phyloP scores from a whole-genome alignment of 2,113 vertebrate species.

The Cyprinodon brontotheroides region DNA sequence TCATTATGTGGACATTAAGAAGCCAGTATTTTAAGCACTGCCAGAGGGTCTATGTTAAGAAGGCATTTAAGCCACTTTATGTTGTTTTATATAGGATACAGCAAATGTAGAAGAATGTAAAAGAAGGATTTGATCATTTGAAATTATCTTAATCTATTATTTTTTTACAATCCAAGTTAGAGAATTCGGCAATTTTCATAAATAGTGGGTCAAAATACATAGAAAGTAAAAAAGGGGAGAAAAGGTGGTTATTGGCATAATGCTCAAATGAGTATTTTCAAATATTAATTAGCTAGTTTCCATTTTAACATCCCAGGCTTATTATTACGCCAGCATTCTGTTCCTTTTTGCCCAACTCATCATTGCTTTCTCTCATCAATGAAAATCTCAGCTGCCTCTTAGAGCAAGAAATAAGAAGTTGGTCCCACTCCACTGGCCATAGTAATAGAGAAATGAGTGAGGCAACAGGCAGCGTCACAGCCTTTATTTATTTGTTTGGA shows the following conservation, averaged over 20 bases:
- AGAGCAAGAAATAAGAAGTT: constrained; percentile 70
- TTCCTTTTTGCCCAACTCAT: constrained; percentile 12
- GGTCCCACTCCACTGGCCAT: constrained; percentile 73
- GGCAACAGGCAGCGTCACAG: constrained; percentile 65
- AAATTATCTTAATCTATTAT: no score
- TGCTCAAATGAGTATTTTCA: not conserved
- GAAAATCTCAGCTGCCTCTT: constrained; percentile 68
- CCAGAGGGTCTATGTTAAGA: constrained; percentile 29
- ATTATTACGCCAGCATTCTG: not conserved
- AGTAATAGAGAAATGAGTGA: constrained; percentile 75
- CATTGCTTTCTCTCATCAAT: constrained; percentile 48
- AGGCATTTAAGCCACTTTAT: constrained; percentile 26
- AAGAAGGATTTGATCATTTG: constrained; percentile 19
- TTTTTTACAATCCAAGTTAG: no score
- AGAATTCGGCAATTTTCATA: no score
- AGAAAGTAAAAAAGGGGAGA: not conserved
- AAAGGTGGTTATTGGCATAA: not conserved
- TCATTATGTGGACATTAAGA: constrained; percentile 23
- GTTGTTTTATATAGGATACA: constrained; percentile 25
- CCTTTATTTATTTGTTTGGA: constrained; percentile 72
- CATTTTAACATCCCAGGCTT: not conserved
- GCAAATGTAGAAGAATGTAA: constrained; percentile 33
- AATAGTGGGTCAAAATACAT: no score
- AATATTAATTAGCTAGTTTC: constrained; percentile 29
- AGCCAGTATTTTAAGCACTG: constrained; percentile 20